phyloP scores from a whole-genome alignment of 2,888 invertebrate genomes.

The Cryptus armator region DNA sequence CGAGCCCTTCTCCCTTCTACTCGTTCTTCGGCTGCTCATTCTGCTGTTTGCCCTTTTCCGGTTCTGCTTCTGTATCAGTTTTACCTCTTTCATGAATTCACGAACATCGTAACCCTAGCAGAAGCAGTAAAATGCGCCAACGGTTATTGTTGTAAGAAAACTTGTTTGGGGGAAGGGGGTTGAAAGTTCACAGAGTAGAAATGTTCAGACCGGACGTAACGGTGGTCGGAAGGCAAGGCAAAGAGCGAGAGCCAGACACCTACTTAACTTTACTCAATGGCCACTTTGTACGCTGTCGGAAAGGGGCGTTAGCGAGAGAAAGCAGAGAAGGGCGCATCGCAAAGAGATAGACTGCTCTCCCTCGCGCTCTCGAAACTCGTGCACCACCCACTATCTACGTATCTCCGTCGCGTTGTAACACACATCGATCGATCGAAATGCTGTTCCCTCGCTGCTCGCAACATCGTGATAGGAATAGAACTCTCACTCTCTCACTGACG shows the following conservation, averaged over 20 bases:
- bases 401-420: slow-evolving; percentile 61
- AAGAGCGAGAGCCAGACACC: slow-evolving; percentile 55
- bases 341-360: slow-evolving; percentile 41
- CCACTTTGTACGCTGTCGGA: slow-evolving; percentile 63
- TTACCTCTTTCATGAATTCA: background rate
- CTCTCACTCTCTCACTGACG: slow-evolving; percentile 38
- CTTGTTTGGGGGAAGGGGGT: slow-evolving; percentile 4
- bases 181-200: slow-evolving; percentile 25
- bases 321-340: slow-evolving; percentile 27
- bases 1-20: slow-evolving; percentile 24
- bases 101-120: background rate
- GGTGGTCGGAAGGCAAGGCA: background rate
- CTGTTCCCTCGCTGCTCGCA: slow-evolving; percentile 11
- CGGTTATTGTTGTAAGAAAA: background rate
- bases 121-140: background rate
- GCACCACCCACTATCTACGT: slow-evolving; percentile 32
- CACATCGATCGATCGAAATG: slow-evolving; percentile 64
- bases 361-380: slow-evolving; percentile 37
- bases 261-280: slow-evolving; percentile 67
- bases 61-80: slow-evolving; percentile 34
- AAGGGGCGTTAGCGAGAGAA: slow-evolving; percentile 38
- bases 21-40: slow-evolving; percentile 17
- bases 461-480: slow-evolving; percentile 59
- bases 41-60: slow-evolving; percentile 36
- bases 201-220: slow-evolving; percentile 23